Evolutionary conservation across 2,888 invertebrate genomes (phyloP), one percentile per base, ranked within the genome.

Genomic region (Amiota minor): DNA sequence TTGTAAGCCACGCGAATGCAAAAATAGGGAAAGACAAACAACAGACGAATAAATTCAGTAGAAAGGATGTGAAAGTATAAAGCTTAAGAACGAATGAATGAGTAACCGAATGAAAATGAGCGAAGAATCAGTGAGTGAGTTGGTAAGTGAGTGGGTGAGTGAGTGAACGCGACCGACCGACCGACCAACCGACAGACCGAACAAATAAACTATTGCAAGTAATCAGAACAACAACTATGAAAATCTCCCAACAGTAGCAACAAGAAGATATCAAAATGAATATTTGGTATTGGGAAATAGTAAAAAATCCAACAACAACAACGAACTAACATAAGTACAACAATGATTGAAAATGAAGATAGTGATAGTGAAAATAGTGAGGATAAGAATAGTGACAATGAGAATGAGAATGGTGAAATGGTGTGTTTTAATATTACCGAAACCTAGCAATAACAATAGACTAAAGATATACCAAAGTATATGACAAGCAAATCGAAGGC

Each of bases 1-100:
- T 82, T 73, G 77, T 76, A 77, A 74, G 84, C 77, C 75, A 82
- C 73, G 80, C 81, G 70, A 80, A 68, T 76, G 64, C 69, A 68
- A 16, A 56, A 70, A 70, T n/a, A 70, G 49, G 12, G 35, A 56
- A 23, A 70, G 45, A 55, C n/a, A 20, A 72, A n/a, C 62, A 53
- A 46, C 61, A 67, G 18, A 49, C 11, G 46, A 47, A 70, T 56
- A 55, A 35, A 35, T 35, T 35, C 45, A 72, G 53, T 16, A 61
- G 77, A 23, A 73, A 53, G 35, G 35, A 35, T 35, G 35, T 35
- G 6, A 35, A 35, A 35, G 35, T 35, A 35, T 35, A 35, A 35
- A 35, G 35, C 11, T 11, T 59, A 59, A 59, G 4, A 64, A 16
- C 12, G 14, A 16, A 23, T 45, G 45, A 14, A 35, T 14, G 12